Percentiles rank a stretch among this genome's conserved stretches.
Evolutionary conservation across 2,888 invertebrate genomes (phyloP).

Genomic region (Drosophila atroscutellata): DNA sequence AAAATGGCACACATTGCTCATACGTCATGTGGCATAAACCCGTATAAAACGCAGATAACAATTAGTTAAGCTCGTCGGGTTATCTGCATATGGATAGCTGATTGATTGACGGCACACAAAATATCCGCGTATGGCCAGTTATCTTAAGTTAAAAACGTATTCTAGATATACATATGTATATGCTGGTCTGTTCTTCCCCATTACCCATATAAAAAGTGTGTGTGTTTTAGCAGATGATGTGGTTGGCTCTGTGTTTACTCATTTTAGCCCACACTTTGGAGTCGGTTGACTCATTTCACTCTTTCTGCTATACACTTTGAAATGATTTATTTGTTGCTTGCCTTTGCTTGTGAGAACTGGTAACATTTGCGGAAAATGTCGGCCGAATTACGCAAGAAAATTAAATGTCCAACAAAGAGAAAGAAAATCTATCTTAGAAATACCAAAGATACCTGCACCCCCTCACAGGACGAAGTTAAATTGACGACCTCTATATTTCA

Average conservation of each 20-base stretch:
- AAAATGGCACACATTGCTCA: constrained; percentile 10
- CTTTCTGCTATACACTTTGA: constrained; percentile 3
- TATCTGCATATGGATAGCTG: background rate
- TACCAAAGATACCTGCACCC: background rate
- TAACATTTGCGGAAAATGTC: background rate
- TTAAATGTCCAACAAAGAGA: background rate
- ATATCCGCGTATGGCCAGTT: background rate
- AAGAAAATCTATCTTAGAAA: background rate
- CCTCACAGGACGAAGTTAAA: background rate
- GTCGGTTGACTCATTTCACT: constrained; percentile 12
- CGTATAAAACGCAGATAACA: background rate
- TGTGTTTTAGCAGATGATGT: background rate
- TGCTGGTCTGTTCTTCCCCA: too few species aligned
- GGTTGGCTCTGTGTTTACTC: background rate
- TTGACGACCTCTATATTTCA: background rate
- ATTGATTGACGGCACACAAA: background rate
- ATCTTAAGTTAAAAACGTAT: background rate
- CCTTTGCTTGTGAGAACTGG: background rate
- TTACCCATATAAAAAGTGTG: background rate
- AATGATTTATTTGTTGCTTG: too few species aligned
- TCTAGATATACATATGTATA: background rate
- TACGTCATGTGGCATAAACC: constrained; percentile 30
- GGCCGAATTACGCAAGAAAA: background rate
- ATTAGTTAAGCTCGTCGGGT: constrained; percentile 8
- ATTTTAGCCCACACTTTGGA: background rate